Evolutionary conservation across 1,140 invertebrate genomes (phyloP).

Genomic region (Neodiprion virginianus): DNA sequence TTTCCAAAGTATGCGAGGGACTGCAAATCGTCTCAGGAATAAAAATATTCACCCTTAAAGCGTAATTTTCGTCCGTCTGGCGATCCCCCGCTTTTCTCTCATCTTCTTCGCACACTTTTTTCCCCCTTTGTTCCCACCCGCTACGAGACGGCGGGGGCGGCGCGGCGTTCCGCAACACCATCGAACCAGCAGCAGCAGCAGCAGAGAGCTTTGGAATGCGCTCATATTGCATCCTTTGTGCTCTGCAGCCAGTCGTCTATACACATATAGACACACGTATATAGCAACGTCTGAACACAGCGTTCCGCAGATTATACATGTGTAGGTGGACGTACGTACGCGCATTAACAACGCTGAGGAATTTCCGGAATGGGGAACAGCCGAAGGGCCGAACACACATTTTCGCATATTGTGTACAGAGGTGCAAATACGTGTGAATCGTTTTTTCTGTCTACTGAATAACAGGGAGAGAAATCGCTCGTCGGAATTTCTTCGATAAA

Average conservation of each 20-base stretch:
- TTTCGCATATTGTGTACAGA: too few species aligned
- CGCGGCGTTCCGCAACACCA: not conserved
- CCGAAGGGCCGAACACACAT: not conserved
- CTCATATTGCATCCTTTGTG: constrained; percentile 33
- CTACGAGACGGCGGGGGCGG: not conserved
- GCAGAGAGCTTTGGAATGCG: not conserved
- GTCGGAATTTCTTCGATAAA: not conserved
- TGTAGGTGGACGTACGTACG: too few species aligned
- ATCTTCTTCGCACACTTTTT: constrained; percentile 1
- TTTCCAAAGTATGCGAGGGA: not conserved
- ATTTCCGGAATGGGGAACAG: not conserved
- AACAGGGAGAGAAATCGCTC: not conserved
- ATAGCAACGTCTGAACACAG: too few species aligned
- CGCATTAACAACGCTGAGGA: not conserved
- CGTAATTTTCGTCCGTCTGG: not conserved
- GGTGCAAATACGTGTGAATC: too few species aligned
- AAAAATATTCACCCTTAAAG: not conserved
- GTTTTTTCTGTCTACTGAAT: not conserved
- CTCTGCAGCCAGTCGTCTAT: not conserved
- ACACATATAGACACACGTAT: not conserved
- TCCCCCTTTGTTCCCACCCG: constrained; percentile 1
- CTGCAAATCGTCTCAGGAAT: not conserved
- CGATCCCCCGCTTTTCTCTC: not conserved
- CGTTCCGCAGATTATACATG: too few species aligned
- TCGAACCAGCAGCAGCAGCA: not conserved